Percentiles rank a stretch among this genome's conserved stretches.
phyloP scores from a whole-genome alignment of 2,113 vertebrate species.

The Petroica traversi region DNA sequence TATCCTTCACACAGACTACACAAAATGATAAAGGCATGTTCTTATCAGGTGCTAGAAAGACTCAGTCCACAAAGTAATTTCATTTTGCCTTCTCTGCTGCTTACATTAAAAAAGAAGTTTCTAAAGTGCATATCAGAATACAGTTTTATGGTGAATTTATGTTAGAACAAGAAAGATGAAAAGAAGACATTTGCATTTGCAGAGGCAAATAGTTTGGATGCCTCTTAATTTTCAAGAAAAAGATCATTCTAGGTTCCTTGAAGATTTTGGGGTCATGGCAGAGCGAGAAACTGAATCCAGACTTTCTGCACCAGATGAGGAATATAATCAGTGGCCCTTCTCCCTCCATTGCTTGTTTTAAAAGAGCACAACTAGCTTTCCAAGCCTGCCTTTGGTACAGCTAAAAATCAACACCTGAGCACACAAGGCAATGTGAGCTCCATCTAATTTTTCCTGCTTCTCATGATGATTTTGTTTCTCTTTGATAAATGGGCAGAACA shows the following conservation, averaged over 20 bases:
- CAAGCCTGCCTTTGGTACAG: neutral
- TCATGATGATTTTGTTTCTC: neutral
- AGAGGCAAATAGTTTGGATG: neutral
- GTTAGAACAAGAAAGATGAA: neutral
- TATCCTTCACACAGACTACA: neutral
- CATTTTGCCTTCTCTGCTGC: neutral
- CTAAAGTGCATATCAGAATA: neutral
- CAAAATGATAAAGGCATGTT: neutral
- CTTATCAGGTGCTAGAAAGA: neutral
- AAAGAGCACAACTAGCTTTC: neutral
- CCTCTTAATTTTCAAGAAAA: neutral
- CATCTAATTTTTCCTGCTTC: neutral
- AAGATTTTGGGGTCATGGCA: neutral
- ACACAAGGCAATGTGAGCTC: neutral
- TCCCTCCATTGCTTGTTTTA: neutral
- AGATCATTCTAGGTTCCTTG: neutral
- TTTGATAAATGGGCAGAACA: neutral
- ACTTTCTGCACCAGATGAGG: neutral
- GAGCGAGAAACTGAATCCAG: neutral
- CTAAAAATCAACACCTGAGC: neutral
- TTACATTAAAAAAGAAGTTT: neutral
- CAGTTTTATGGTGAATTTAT: neutral
- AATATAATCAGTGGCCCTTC: neutral
- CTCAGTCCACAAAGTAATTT: neutral
- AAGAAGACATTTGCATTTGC: neutral